Evolutionary conservation across 2,888 invertebrate species (phyloP), one percentile per base, ranked within the genome.

Genomic region (Himalopsyche kuldschensis): DNA sequence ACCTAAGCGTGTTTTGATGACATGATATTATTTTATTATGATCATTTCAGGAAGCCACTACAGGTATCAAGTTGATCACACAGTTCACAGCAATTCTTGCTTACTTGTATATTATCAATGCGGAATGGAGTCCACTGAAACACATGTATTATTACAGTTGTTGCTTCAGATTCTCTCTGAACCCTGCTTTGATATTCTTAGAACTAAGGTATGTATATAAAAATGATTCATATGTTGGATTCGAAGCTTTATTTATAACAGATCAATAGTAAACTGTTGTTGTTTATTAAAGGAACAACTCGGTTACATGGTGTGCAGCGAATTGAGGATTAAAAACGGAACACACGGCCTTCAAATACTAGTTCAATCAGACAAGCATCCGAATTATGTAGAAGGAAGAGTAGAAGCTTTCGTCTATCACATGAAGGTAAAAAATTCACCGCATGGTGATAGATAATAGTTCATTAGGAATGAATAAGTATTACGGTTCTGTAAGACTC

Each of bases 291-390:
- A 95, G 94, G 97, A 97, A 89, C 97, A 97, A 91, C 92, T 97
- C 6, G 99, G 99, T 24, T 99, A 99, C 89, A 97, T 99, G 87
- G 98, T 99, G 77, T 96, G 96, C 90, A 97, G 97, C 88, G 97
- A 97, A 0, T 92, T 97, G 15, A 93, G 98, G 4, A 93, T 96
- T 83, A 94, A 96, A 0, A 96, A 96, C 89, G 97, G 98, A 10
- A 95, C 95, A 0, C 97, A 97, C 89, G 98, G 98, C 0, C 89
- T 97, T 17, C 90, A 95, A 31, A 91, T 97, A 2, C 94, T 97
- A 80, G 95, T 97, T 0, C 97, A 97, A 89, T 96, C 96, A 17
- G 94, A 95, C 82, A 92, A 94, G 48, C 95, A 96, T 88, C 98
- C 99, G 0, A 91, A 93, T 4, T 96, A 94, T 90, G 93, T 99